A percentile compares a stretch with the other conserved stretches of the same genome.
These are phyloP conservation scores for Cheilosia pagana DNA, from an alignment of 2,888 invertebrate genomes.

Conservation along the genomic window DNA sequence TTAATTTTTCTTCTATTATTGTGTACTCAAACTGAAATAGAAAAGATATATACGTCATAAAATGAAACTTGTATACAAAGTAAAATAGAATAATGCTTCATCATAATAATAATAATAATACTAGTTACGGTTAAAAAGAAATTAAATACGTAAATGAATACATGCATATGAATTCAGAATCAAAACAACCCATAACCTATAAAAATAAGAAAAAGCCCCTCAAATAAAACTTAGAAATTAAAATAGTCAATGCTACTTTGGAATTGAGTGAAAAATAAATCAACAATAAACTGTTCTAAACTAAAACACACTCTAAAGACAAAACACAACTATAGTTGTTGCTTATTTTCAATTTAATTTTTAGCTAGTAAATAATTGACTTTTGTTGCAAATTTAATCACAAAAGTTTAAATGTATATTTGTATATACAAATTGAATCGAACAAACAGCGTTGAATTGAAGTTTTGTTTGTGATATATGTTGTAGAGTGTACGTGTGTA, in stretches of 20 bases:
- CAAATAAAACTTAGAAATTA: not conserved
- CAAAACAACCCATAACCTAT: not conserved
- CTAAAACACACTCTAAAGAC: constrained; percentile 9
- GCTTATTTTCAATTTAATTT: not conserved
- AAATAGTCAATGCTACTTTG: constrained; percentile 38
- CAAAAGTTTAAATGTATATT: constrained; percentile 20
- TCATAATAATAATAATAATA: not conserved
- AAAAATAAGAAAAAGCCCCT: not conserved
- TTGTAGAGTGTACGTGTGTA: constrained; percentile 17
- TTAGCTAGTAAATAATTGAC: not conserved
- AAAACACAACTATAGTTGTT: not conserved
- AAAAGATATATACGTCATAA: not conserved
- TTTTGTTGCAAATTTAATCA: constrained; percentile 9
- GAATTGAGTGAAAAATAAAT: constrained; percentile 50
- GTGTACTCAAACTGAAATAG: not conserved
- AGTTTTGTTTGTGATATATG: constrained; percentile 65
- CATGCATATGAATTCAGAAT: constrained; percentile 1
- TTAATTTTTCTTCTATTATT: too few relatives aligned
- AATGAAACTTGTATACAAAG: constrained; percentile 3
- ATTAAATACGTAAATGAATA: not conserved
- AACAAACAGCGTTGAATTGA: constrained; percentile 36
- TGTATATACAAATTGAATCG: constrained; percentile 31
- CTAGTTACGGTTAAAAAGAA: not conserved
- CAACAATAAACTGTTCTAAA: constrained; percentile 40
- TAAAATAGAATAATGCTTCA: not conserved